Percentiles rank a stretch among this genome's conserved stretches.
These are phyloP conservation scores for Odobenus rosmarus DNA, from an alignment of 2,113 vertebrate species.

Conservation along the genomic window DNA sequence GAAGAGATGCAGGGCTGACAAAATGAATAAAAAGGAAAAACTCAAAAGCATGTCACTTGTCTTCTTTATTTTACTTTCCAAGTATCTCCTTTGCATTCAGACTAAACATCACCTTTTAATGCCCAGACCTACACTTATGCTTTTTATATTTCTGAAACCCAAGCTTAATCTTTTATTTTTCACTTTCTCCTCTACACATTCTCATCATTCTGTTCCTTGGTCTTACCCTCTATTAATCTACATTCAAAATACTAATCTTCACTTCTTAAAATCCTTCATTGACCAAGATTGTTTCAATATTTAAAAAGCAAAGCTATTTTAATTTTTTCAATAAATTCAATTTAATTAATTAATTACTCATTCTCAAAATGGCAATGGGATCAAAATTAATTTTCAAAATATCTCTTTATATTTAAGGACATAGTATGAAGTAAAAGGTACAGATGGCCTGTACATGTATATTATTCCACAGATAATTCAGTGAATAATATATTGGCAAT, in stretches of 20 bases:
- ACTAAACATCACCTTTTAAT: background rate
- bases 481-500: background rate
- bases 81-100: background rate
- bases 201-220: background rate
- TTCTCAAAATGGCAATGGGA: constrained; percentile 4
- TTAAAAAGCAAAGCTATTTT: constrained; percentile 29
- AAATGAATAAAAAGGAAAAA: background rate
- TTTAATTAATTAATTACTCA: background rate
- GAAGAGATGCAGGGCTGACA: background rate
- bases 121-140: background rate
- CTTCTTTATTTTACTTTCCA: constrained; percentile 46
- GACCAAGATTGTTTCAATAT: background rate
- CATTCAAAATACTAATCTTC: background rate
- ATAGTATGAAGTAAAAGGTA: background rate
- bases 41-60: background rate
- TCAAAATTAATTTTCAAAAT: constrained; percentile 13
- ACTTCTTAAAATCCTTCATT: constrained; percentile 32
- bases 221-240: background rate
- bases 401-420: background rate
- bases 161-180: background rate
- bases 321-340: background rate
- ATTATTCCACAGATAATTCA: background rate
- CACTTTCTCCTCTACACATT: background rate
- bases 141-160: background rate
- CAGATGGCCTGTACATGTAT: background rate